These are phyloP conservation scores for Melierax canorus DNA, from an alignment of 2,113 vertebrate genomes.

Conservation along the genomic window DNA sequence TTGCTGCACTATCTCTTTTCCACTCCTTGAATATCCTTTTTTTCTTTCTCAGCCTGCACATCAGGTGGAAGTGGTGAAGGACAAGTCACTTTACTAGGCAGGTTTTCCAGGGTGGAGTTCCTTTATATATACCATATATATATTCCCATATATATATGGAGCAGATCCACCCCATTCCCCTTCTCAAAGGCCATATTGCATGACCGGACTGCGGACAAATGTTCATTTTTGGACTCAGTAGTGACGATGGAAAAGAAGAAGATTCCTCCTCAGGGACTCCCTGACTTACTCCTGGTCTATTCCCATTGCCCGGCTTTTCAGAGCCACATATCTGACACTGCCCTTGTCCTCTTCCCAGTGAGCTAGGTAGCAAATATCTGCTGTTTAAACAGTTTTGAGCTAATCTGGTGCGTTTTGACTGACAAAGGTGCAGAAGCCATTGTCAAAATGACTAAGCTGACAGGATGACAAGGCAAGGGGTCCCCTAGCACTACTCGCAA, in stretches of 20 bases:
- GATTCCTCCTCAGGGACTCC: neutral
- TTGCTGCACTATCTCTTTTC: neutral
- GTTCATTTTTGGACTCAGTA: neutral
- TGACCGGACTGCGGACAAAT: neutral
- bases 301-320: neutral
- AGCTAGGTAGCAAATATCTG: neutral
- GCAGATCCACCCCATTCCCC: fast-evolving
- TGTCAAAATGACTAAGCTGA: neutral
- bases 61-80: neutral
- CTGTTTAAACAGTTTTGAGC: neutral
- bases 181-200: neutral
- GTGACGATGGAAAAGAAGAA: neutral
- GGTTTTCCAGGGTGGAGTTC: neutral
- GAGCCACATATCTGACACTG: neutral
- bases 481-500: too few relatives aligned
- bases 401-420: neutral
- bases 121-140: neutral
- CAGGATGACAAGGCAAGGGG: neutral
- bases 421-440: neutral
- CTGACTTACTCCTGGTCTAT: neutral
- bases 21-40: neutral
- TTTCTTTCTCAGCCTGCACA: neutral
- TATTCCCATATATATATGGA: neutral
- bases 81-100: fast-evolving
- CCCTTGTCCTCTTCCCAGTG: neutral